Evolutionary conservation across 2,888 invertebrate species (phyloP), one percentile per base, ranked within the genome.

Genomic region (Cancer borealis): DNA sequence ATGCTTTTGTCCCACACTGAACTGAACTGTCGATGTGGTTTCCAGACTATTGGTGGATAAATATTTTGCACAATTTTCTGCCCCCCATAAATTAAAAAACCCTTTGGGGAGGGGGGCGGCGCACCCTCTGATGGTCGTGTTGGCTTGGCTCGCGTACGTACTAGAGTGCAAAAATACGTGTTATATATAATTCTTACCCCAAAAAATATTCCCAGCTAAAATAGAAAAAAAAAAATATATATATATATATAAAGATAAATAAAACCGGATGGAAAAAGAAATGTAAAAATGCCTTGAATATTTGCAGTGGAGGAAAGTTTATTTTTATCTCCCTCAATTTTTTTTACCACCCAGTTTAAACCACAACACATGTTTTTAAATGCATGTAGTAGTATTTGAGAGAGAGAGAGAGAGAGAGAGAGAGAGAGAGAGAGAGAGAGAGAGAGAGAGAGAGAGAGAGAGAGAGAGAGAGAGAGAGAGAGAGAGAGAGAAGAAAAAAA

Each of bases 371-470:
- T 26, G 26, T 5, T 79, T 79, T 21, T 14, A 66, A 66, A 66
- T 21, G 21, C n/a, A 66, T 66, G 14, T 5, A 66, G 21, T 21
- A 66, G 12, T 66, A 17, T 66, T 21, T 5, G 66, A 54, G 54
- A 54, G 54, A 54, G 54, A 54, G 54, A 14, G 14, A 54, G 54
- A 54, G 60, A 66, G 17, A 79, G 79, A 79, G 79, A 79, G 79
- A 79, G 79, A 79, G 79, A 79, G 79, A 79, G 79, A 79, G 79
- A 79, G 79, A 79, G 79, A 66, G 66, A 66, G 66, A 66, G 66
- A 66, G 66, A 66, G 66, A 66, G 66, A 66, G 66, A 66, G 66
- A 66, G 66, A 66, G 66, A 66, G 66, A 66, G 21, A n/a, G n/a
- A 66, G n/a, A 66, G 66, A 66, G n/a, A 66, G 66, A 66, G 66